A percentile compares a stretch with the other conserved stretches of the same genome.
Evolutionary conservation across 2,797 vertebrate genomes (phyloP).

Genomic region (Artibeus lituratus): DNA sequence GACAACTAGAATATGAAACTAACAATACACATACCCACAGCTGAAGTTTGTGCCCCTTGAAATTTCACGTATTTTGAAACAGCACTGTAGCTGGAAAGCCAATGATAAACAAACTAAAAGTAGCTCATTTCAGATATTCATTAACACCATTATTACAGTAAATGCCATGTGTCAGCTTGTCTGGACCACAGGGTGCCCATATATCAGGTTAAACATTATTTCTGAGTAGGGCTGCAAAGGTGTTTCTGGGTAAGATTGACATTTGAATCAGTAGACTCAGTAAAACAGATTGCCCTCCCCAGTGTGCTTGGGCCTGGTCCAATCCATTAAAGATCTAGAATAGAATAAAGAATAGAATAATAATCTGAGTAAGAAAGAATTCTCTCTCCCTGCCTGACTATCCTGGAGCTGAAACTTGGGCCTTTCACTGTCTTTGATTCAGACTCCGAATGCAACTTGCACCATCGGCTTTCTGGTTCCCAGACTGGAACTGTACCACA

Average conservation of each 20-base stretch:
- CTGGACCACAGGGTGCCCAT: neutral
- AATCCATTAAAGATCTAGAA: neutral
- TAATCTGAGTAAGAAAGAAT: neutral
- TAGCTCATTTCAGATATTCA: slow-evolving; percentile 18
- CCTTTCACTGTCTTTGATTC: neutral
- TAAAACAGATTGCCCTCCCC: neutral
- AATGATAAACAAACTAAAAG: slow-evolving; percentile 12
- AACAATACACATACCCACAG: neutral
- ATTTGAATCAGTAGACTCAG: neutral
- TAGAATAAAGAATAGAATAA: neutral
- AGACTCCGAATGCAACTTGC: neutral
- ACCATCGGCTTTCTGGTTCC: neutral
- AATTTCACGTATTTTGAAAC: neutral
- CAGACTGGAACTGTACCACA: neutral
- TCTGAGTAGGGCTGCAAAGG: neutral
- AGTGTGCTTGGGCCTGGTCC: neutral
- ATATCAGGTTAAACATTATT: neutral
- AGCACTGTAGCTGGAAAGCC: neutral
- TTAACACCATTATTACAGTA: neutral
- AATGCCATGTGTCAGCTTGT: neutral
- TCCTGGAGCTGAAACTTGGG: neutral
- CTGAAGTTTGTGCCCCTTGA: slow-evolving; percentile 28
- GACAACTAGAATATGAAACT: neutral
- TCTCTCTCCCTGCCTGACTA: neutral
- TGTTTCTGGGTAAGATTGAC: neutral